phyloP scores from a whole-genome alignment of 2,113 vertebrate genomes.

The Upupa epops region DNA sequence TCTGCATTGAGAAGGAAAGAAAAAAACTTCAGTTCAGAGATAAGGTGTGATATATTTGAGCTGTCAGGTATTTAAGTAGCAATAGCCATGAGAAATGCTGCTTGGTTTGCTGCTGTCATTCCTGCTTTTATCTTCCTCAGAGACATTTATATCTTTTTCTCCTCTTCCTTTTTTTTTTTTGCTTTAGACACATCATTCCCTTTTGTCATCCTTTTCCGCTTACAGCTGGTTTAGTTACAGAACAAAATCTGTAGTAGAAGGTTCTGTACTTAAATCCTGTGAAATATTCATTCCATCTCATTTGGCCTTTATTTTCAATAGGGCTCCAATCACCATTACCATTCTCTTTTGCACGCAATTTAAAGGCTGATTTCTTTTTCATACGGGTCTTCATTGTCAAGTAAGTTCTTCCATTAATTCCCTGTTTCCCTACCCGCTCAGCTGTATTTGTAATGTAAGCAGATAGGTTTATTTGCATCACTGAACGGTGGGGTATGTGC shows the following conservation, averaged over 20 bases:
- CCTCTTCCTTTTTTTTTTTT: background rate
- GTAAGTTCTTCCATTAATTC: constrained; percentile 47
- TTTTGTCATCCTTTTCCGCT: background rate
- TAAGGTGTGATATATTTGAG: constrained; percentile 4
- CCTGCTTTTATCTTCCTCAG: background rate
- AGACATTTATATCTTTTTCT: background rate
- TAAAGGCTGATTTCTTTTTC: constrained; percentile 42
- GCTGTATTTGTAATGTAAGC: constrained; percentile 12
- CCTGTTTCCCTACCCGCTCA: background rate
- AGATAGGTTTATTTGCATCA: constrained; percentile 33
- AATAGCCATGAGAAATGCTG: background rate
- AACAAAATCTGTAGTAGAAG: background rate
- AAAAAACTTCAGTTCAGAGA: background rate
- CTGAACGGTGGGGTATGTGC: background rate
- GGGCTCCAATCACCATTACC: background rate
- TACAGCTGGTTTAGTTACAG: background rate
- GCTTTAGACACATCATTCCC: background rate
- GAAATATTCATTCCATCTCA: background rate
- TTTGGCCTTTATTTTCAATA: background rate
- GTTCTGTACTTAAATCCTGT: background rate
- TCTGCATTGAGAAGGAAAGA: background rate
- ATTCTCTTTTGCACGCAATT: constrained; percentile 40
- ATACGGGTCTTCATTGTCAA: background rate
- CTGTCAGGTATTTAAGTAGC: background rate
- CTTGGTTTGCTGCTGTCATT: constrained; percentile 13